A percentile compares a stretch with the other conserved stretches of the same genome.
These are phyloP conservation scores for Dastarcus helophoroides DNA, from an alignment of 2,888 invertebrate species.

Conservation along the genomic window DNA sequence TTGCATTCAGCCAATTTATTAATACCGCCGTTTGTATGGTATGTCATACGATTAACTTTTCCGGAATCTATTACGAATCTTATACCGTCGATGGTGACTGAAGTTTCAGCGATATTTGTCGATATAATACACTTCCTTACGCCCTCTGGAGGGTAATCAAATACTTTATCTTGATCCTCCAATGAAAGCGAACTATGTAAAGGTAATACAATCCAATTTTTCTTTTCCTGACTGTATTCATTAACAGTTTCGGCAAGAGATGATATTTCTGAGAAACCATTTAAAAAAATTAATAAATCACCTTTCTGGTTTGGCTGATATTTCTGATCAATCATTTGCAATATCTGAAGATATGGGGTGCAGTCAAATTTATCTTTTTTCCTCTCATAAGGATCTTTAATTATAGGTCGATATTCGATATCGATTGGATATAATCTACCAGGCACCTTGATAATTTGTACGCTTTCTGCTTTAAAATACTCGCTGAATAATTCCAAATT, in stretches of 20 bases:
- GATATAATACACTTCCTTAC: slow-evolving; percentile 93
- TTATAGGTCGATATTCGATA: slow-evolving; percentile 69
- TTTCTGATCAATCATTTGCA: slow-evolving; percentile 86
- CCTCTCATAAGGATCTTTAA: slow-evolving; percentile 45
- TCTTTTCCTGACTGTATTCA: slow-evolving; percentile 64
- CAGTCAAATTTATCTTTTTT: slow-evolving; percentile 75
- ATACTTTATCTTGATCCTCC: slow-evolving; percentile 93
- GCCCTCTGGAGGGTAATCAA: slow-evolving; percentile 90
- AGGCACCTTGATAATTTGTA: slow-evolving; percentile 62
- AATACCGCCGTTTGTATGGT: slow-evolving; percentile 81
- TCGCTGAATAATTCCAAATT: slow-evolving; percentile 87
- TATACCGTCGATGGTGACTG: slow-evolving; percentile 95
- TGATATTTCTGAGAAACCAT: slow-evolving; percentile 88
- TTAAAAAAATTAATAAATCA: slow-evolving; percentile 89
- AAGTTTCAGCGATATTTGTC: slow-evolving; percentile 98
- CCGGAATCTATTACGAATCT: slow-evolving; percentile 96
- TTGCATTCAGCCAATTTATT: slow-evolving; percentile 87
- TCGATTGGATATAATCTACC: slow-evolving; percentile 91
- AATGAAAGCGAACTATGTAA: slow-evolving; percentile 88
- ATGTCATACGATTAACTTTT: slow-evolving; percentile 88
- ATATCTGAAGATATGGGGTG: slow-evolving; percentile 81
- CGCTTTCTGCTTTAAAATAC: slow-evolving; percentile 74
- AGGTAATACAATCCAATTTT: slow-evolving; percentile 86
- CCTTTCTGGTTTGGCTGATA: slow-evolving; percentile 58
- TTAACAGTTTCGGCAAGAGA: slow-evolving; percentile 76